A percentile compares a stretch with the other conserved stretches of the same genome.
These are phyloP conservation scores for Eudemis profundana DNA, from an alignment of 2,888 invertebrate species.

Conservation along the genomic window DNA sequence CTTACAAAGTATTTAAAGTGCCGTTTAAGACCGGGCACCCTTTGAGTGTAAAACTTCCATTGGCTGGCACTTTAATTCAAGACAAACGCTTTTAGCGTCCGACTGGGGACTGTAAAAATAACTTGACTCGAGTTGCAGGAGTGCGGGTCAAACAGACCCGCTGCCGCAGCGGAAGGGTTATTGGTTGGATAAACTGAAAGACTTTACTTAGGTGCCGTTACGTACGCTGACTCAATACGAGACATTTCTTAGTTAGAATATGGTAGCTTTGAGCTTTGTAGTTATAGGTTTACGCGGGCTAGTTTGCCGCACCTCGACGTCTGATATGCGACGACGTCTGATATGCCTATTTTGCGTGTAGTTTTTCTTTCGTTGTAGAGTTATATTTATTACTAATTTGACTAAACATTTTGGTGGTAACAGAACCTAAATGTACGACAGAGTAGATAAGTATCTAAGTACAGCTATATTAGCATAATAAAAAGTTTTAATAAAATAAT, in stretches of 20 bases:
- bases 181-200: slow-evolving; percentile 66
- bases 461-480: no score
- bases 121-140: slow-evolving; percentile 65
- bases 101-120: slow-evolving; percentile 71
- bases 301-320: no score
- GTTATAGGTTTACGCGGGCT: no score
- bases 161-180: slow-evolving; percentile 72
- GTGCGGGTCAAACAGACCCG: slow-evolving; percentile 64
- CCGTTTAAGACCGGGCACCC: slow-evolving; percentile 48
- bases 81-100: slow-evolving; percentile 77
- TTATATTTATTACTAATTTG: no score
- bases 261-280: no score
- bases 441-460: no score
- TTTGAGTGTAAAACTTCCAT: slow-evolving; percentile 68
- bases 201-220: slow-evolving; percentile 37
- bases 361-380: no score
- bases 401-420: no score
- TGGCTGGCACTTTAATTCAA: slow-evolving; percentile 76
- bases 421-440: no score
- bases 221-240: slow-evolving; percentile 3
- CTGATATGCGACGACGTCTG: no score
- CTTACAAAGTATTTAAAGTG: slow-evolving; percentile 16
- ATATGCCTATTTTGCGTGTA: no score
- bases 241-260: neutral
- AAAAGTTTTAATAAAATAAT: no score